Evolutionary conservation across 2,888 invertebrate genomes (phyloP).

Genomic region (Cheiracanthium punctorium): DNA sequence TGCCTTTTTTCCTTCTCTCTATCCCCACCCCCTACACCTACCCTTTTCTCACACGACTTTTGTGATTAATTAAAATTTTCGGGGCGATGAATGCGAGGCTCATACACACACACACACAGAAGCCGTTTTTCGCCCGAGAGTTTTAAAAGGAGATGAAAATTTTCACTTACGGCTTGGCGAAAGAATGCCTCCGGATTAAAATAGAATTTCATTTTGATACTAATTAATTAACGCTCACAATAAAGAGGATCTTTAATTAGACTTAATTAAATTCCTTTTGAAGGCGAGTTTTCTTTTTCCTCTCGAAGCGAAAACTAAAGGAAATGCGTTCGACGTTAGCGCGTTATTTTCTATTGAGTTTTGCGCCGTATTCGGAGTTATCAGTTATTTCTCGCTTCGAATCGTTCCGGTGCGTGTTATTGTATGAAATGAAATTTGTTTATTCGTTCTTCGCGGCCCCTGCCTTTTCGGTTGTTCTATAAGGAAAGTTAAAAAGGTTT

Average conservation of each 20-base stretch:
- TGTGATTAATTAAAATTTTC: conserved; percentile 1
- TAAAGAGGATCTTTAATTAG: conserved; percentile 5
- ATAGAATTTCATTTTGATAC: conserved; percentile 17
- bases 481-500: too few species aligned
- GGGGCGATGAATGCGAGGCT: too few species aligned
- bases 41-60: neutral
- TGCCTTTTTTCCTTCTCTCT: neutral
- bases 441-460: too few species aligned
- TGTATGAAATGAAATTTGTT: too few species aligned
- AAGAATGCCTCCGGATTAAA: conserved; percentile 4
- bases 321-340: too few species aligned
- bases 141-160: conserved; percentile 7
- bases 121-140: neutral
- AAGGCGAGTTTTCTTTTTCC: neutral
- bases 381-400: too few species aligned
- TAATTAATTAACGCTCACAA: conserved; percentile 13
- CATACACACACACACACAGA: neutral
- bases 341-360: too few species aligned
- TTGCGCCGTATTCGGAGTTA: too few species aligned
- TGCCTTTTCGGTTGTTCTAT: too few species aligned
- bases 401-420: too few species aligned
- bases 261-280: conserved; percentile 10
- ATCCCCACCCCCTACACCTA: too few species aligned
- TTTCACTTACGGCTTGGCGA: neutral
- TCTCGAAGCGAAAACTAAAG: neutral